Evolutionary conservation across 2,888 invertebrate genomes (phyloP).

Genomic region (Timandra comae): DNA sequence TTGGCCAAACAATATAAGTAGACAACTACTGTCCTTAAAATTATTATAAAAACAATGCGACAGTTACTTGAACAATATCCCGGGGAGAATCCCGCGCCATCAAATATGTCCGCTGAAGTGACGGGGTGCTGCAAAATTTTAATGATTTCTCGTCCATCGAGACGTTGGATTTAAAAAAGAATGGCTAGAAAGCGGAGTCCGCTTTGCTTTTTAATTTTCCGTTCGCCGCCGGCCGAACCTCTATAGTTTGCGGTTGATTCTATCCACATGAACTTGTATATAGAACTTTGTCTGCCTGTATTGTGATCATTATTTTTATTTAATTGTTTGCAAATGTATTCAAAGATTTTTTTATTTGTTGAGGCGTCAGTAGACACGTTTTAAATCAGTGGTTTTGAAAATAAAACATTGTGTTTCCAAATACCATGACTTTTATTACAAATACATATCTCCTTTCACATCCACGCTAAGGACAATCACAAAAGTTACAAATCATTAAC

Average conservation of each 20-base stretch:
- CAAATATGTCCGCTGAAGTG: constrained; percentile 51
- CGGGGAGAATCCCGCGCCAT: constrained; percentile 41
- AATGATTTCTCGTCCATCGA: constrained; percentile 60
- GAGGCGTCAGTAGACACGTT: too few species aligned
- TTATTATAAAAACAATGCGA: too few species aligned
- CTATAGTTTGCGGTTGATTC: constrained; percentile 51
- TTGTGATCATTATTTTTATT: too few species aligned
- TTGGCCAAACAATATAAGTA: too few species aligned
- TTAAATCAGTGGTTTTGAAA: too few species aligned
- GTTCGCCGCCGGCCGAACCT: constrained; percentile 51
- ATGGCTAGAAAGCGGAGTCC: constrained; percentile 54
- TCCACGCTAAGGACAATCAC: too few species aligned
- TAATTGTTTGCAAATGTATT: too few species aligned
- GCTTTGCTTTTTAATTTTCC: constrained; percentile 73
- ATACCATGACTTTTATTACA: too few species aligned
- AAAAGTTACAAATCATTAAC: neutral
- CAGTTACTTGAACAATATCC: constrained; percentile 27
- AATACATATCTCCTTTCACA: too few species aligned
- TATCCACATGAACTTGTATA: constrained; percentile 28
- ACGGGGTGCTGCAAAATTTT: constrained; percentile 53
- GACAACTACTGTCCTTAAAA: too few species aligned
- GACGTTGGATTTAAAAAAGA: constrained; percentile 65
- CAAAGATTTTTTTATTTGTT: too few species aligned
- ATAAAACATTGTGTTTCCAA: too few species aligned
- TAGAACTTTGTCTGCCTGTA: neutral